phyloP scores from a whole-genome alignment of 1,140 invertebrate genomes.

The Caenorhabditis inopinata region DNA sequence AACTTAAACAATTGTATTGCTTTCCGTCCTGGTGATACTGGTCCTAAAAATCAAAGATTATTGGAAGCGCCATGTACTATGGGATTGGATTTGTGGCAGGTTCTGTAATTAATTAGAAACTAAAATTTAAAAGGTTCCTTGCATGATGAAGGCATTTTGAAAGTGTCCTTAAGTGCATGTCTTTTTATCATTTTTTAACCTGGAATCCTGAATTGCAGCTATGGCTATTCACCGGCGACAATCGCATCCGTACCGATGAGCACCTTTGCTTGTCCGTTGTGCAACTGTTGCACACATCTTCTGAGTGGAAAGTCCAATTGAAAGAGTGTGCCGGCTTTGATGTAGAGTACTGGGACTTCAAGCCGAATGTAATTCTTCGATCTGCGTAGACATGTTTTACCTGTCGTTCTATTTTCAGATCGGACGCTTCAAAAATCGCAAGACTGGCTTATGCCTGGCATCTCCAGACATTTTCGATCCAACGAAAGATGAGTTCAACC shows the following conservation, averaged over 20 bases:
- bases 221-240: constrained; percentile 54
- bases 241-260: constrained; percentile 57
- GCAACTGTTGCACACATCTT: constrained; percentile 36
- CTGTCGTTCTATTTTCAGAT: constrained; percentile 29
- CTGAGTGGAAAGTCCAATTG: constrained; percentile 48
- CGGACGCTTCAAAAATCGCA: constrained; percentile 30
- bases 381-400: not conserved
- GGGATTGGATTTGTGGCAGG: constrained; percentile 66
- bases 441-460: constrained; percentile 45
- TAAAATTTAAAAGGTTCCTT: no score
- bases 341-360: constrained; percentile 48
- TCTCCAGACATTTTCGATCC: constrained; percentile 16
- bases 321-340: constrained; percentile 51
- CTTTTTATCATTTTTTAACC: no score
- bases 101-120: constrained; percentile 1
- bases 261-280: constrained; percentile 50
- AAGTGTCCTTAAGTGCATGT: no score
- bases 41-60: constrained; percentile 53
- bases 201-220: no score
- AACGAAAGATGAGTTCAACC: constrained; percentile 15
- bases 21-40: constrained; percentile 48
- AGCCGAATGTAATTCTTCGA: constrained; percentile 40
- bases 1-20: constrained; percentile 51
- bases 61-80: constrained; percentile 55
- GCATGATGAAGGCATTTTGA: no score